A percentile compares a stretch with the other conserved stretches of the same genome.
Evolutionary conservation across 2,888 invertebrate species (phyloP).

Genomic region (Cordilura impudica): DNA sequence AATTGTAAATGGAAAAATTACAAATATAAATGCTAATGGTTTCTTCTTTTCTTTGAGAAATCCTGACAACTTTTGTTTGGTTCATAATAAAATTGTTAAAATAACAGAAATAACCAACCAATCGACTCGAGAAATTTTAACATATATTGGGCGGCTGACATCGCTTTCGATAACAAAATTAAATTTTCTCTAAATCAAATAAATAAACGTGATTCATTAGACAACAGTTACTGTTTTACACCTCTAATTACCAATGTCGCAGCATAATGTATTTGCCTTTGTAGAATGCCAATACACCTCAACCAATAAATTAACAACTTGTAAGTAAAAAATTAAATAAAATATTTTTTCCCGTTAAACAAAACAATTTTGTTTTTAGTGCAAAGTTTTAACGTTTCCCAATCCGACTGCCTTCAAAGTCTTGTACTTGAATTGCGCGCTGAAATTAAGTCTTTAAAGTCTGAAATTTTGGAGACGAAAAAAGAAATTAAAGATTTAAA

Average conservation of each 20-base stretch:
- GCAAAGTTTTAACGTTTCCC: not conserved
- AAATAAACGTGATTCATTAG: slow-evolving; percentile 19
- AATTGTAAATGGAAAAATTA: slow-evolving; percentile 33
- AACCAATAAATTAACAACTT: slow-evolving; percentile 32
- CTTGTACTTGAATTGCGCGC: not conserved
- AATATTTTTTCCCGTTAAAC: not conserved
- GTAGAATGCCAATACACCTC: slow-evolving; percentile 28
- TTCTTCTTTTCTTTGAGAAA: slow-evolving; percentile 17
- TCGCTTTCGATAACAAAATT: slow-evolving; percentile 40
- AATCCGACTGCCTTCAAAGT: not conserved
- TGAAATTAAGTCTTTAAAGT: not conserved
- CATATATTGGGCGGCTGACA: slow-evolving; percentile 47
- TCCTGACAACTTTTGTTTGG: slow-evolving; percentile 39
- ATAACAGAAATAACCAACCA: slow-evolving; percentile 44
- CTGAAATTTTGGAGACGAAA: not conserved
- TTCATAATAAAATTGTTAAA: slow-evolving; percentile 39
- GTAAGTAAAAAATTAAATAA: slow-evolving; percentile 35
- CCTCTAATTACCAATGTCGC: slow-evolving; percentile 33
- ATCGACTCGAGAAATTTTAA: slow-evolving; percentile 36
- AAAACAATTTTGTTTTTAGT: not conserved
- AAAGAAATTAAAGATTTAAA: not conserved
- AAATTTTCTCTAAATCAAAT: slow-evolving; percentile 48
- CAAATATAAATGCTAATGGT: slow-evolving; percentile 21
- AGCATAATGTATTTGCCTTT: slow-evolving; percentile 24
- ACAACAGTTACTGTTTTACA: slow-evolving; percentile 28